Conservation (phyloP, 1,140 invertebrate species). For the Sesamia nonagrioides region DNA sequence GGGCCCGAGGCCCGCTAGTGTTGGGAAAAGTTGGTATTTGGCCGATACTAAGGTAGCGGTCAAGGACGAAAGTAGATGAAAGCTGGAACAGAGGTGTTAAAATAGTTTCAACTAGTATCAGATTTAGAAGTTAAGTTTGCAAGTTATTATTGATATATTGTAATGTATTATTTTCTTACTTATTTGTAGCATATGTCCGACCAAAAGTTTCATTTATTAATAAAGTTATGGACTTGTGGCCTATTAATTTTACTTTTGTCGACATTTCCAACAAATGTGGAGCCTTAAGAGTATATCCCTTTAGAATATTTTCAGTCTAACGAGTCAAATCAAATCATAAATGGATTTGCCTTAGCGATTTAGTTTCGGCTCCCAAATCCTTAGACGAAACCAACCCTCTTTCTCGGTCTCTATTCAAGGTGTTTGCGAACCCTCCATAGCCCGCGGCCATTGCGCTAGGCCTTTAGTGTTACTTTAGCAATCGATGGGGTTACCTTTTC, state of each 20-base stretch:
- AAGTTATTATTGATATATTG: no score
- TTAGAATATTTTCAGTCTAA: no score
- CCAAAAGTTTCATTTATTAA: no score
- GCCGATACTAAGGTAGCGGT: conserved; percentile 6
- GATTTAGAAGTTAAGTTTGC: no score
- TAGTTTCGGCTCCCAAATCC: background rate
- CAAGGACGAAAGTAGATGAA: conserved; percentile 26
- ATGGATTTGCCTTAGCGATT: background rate
- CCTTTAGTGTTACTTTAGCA: conserved; percentile 74
- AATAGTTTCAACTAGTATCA: no score
- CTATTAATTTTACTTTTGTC: no score
- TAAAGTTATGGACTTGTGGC: no score
- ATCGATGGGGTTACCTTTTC: conserved; percentile 52
- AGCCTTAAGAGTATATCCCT: no score
- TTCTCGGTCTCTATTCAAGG: conserved; percentile 17
- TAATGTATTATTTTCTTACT: no score
- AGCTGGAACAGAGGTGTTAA: background rate
- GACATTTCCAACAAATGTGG: no score
- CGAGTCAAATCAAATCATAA: background rate
- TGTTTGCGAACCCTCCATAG: conserved; percentile 36
- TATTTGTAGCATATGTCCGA: no score
- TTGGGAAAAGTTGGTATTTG: background rate
- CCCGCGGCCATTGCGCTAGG: conserved; percentile 72
- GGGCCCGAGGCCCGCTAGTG: conserved; percentile 13
- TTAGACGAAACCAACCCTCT: conserved; percentile 17